Evolutionary conservation across 1,140 invertebrate species (phyloP).

Genomic region (Trypoxylus dichotomus): DNA sequence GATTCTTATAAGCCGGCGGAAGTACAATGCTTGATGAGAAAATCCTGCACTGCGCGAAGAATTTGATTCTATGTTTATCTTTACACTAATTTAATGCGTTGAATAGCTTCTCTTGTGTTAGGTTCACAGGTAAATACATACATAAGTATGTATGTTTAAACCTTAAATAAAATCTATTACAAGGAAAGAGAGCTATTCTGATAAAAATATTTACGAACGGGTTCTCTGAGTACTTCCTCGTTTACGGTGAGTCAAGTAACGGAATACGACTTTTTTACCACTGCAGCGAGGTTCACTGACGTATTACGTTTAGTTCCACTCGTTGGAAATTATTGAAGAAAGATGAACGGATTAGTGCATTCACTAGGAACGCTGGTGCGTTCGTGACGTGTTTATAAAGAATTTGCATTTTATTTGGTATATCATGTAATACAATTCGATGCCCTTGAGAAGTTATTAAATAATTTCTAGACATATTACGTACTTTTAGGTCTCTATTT

Average conservation of each 20-base stretch:
- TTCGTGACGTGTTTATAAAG: not conserved
- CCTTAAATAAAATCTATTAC: too few relatives aligned
- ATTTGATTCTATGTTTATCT: too few relatives aligned
- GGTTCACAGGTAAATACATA: too few relatives aligned
- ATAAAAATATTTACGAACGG: not conserved
- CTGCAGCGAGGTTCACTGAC: not conserved
- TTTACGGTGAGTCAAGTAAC: slow-evolving; percentile 18
- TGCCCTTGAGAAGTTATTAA: too few relatives aligned
- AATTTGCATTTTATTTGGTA: not conserved
- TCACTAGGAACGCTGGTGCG: not conserved
- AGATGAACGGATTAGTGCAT: not conserved
- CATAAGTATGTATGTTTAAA: too few relatives aligned
- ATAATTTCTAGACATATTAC: too few relatives aligned
- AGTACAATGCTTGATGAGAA: too few relatives aligned
- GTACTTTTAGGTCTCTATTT: too few relatives aligned
- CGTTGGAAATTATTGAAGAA: not conserved
- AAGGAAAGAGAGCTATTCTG: not conserved
- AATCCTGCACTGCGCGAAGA: too few relatives aligned
- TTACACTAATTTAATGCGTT: too few relatives aligned
- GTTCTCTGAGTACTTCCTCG: not conserved
- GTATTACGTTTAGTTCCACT: not conserved
- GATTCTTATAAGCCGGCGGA: too few relatives aligned
- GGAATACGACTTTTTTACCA: not conserved
- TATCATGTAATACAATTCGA: not conserved
- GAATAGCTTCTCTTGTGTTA: too few relatives aligned